Conservation (phyloP, 2,113 vertebrate species). For the Mus pahari region DNA sequence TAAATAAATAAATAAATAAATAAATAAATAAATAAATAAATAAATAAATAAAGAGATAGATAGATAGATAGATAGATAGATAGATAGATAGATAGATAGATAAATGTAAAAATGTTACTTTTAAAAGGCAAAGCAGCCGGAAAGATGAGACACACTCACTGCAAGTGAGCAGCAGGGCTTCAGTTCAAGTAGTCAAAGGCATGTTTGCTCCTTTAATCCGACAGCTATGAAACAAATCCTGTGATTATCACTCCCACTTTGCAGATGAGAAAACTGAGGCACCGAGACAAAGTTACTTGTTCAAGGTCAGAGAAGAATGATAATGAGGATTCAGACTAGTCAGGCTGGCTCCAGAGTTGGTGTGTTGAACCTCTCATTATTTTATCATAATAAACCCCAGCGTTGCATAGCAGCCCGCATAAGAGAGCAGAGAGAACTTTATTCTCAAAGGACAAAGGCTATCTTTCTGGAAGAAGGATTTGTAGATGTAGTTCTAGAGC, state of each 20-base stretch:
- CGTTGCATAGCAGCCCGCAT: neutral
- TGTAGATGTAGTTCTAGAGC: neutral
- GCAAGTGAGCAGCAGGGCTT: neutral
- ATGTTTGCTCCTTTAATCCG: neutral
- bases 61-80: too few relatives aligned
- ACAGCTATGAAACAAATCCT: neutral
- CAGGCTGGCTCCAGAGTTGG: slow-evolving; percentile 23
- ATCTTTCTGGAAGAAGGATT: neutral
- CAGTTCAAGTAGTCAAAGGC: neutral
- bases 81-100: neutral
- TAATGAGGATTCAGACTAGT: neutral
- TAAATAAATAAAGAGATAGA: neutral
- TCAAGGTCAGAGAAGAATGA: neutral
- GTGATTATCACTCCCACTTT: slow-evolving; percentile 39
- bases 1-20: neutral
- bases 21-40: neutral
- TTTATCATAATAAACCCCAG: slow-evolving; percentile 29
- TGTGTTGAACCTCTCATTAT: neutral
- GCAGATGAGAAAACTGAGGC: slow-evolving; percentile 47
- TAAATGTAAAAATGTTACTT: neutral
- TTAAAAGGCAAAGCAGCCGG: neutral
- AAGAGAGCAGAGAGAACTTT: neutral
- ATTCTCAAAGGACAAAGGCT: neutral
- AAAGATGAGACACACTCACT: neutral
- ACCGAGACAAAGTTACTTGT: neutral